Evolutionary conservation across 2,797 vertebrate species (phyloP).

Genomic region (Lagocephalus sceleratus): DNA sequence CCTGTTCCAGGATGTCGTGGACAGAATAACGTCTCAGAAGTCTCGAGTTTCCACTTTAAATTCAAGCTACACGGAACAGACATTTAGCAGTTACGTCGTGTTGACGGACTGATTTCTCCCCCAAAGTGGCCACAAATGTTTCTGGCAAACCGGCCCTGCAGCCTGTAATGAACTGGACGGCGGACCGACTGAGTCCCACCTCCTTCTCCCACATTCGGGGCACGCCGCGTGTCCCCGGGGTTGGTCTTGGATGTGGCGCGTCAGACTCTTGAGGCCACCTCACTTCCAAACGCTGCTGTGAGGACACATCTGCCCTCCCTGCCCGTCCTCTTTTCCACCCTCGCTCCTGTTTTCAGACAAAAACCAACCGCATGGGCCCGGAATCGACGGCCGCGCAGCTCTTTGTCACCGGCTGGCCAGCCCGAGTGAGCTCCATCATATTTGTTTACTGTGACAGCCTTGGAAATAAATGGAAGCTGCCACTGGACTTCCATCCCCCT

Average conservation of each 20-base stretch:
- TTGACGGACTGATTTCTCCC: slow-evolving; percentile 2
- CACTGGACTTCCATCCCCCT: slow-evolving; percentile 45
- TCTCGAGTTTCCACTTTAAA: slow-evolving; percentile 13
- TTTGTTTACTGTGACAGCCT: slow-evolving; percentile 66
- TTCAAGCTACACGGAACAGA: slow-evolving; percentile 8
- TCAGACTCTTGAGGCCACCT: slow-evolving; percentile 44
- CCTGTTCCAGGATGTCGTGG: not conserved
- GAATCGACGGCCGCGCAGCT: slow-evolving; percentile 21
- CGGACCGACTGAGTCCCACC: slow-evolving; percentile 3
- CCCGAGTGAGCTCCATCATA: slow-evolving; percentile 43
- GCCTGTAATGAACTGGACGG: too few species aligned
- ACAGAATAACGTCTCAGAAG: not conserved
- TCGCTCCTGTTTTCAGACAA: slow-evolving; percentile 36
- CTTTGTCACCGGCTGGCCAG: slow-evolving; percentile 36
- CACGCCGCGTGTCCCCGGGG: slow-evolving; percentile 32
- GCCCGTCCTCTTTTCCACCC: slow-evolving; percentile 6
- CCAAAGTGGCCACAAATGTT: not conserved
- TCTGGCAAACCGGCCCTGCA: too few species aligned
- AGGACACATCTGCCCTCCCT: slow-evolving; percentile 56
- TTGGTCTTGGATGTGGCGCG: slow-evolving; percentile 44
- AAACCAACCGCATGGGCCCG: slow-evolving; percentile 37
- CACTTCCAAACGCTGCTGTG: slow-evolving; percentile 56
- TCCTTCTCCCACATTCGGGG: slow-evolving; percentile 52
- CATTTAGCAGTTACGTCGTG: not conserved
- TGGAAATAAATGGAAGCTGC: slow-evolving; percentile 69